Evolutionary conservation across 2,113 vertebrate genomes (phyloP), one percentile per base, ranked within the genome.

Genomic region (Sorex fumeus): DNA sequence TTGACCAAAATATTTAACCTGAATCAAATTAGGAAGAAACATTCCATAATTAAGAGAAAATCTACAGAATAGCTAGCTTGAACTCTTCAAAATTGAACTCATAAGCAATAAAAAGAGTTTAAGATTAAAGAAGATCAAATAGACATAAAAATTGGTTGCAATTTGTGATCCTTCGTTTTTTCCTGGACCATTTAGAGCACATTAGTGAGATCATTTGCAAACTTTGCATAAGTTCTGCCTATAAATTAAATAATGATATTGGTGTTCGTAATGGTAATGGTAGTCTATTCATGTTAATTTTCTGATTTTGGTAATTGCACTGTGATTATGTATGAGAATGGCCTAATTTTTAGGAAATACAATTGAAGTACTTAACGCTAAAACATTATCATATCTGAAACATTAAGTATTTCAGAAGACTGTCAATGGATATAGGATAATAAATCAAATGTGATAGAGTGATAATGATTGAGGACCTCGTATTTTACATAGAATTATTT

Each of bases 391-490:
- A 18, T 78, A 6, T 64, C n/a, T 93, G 72, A 88, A 87, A 81
- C 43, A 78, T 36, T 7, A 50, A 71, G 40, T 77, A 1, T 89
- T 74, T 90, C 64, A 92, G 67, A 43, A 83, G 53, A 86, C 32
- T 47, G 13, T 69, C 78, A 76, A 53, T 30, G 27, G 10, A 76
- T 47, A 30, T 30, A 66, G 47, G 72, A 81, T 84, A 78, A 84
- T 84, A 78, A 80, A 84, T 40, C 9, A 87, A 93, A 28, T 45
- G 7, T 45, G 30, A 47, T 74, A 92, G 77, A 87, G 84, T 89
- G 19, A 75, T 76, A 84, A 75, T 36, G 50, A 15, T 76, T 53
- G 43, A 84, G 32, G 19, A 84, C 72, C 64, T 82, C 32, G n/a
- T 71, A 6, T 53, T 70, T 27, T 79, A 18, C 3, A 6, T n/a